A percentile compares a stretch with the other conserved stretches of the same genome.
Conservation (phyloP, 1,140 invertebrate species). For the Oryzaephilus surinamensis region DNA sequence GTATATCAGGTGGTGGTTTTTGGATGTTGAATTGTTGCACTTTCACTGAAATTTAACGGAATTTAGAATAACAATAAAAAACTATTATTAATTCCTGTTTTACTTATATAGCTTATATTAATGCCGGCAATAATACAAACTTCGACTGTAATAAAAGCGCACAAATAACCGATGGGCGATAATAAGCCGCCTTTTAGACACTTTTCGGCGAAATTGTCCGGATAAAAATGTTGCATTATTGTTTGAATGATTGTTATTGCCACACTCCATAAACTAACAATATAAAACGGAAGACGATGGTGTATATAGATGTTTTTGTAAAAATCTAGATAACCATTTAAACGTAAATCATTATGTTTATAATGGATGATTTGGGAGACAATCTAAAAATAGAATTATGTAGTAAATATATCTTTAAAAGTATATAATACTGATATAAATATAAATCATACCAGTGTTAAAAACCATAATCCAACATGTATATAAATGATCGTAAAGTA, state of each 20-base stretch:
- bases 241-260: conserved; percentile 46
- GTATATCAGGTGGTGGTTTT: conserved; percentile 44
- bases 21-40: conserved; percentile 47
- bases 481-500: conserved; percentile 56
- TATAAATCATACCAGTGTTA: conserved; percentile 41
- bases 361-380: conserved; percentile 46
- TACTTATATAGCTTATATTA: conserved; percentile 49
- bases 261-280: conserved; percentile 52
- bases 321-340: conserved; percentile 56
- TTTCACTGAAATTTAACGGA: conserved; percentile 36
- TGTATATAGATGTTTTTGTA: conserved; percentile 50
- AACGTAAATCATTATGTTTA: conserved; percentile 46
- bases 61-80: not conserved
- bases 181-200: conserved; percentile 44
- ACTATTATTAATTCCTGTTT: conserved; percentile 28
- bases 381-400: conserved; percentile 32
- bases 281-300: conserved; percentile 48
- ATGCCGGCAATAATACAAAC: conserved; percentile 43
- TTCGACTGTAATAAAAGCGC: conserved; percentile 44
- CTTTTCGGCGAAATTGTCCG: conserved; percentile 45
- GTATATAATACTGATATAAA: not conserved
- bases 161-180: conserved; percentile 47
- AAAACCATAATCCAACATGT: conserved; percentile 49
- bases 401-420: not conserved
- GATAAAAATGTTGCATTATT: conserved; percentile 52